phyloP scores from a whole-genome alignment of 2,113 vertebrate genomes.

The Pachycephala philippinensis region DNA sequence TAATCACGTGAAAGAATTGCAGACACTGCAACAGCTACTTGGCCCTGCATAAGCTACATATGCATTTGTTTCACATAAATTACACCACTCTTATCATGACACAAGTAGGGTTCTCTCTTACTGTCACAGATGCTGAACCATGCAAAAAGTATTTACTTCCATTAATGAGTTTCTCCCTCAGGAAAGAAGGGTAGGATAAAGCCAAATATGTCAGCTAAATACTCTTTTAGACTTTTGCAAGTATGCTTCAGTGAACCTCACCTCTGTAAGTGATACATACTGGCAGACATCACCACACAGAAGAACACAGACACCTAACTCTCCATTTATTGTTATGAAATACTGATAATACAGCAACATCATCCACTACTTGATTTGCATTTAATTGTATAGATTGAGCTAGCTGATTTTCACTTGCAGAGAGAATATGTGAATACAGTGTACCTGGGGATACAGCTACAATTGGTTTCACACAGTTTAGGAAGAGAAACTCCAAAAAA shows the following conservation, averaged over 20 bases:
- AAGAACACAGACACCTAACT: background rate
- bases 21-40: slow-evolving; percentile 19
- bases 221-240: background rate
- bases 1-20: background rate
- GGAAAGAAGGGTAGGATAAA: background rate
- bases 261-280: background rate
- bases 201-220: background rate
- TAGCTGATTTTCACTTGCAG: background rate
- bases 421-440: background rate
- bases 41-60: background rate
- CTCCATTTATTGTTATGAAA: background rate
- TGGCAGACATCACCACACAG: background rate
- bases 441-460: background rate
- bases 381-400: background rate
- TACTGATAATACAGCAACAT: background rate
- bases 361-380: background rate
- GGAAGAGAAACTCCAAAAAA: background rate
- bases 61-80: slow-evolving; percentile 8
- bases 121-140: background rate
- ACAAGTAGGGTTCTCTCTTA: background rate
- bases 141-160: background rate
- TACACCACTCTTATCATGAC: background rate
- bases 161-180: background rate
- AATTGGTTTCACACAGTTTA: background rate
- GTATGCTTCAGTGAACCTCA: background rate